Conservation (phyloP, 2,797 vertebrate genomes). For the Hypotaenidia okinawae region DNA sequence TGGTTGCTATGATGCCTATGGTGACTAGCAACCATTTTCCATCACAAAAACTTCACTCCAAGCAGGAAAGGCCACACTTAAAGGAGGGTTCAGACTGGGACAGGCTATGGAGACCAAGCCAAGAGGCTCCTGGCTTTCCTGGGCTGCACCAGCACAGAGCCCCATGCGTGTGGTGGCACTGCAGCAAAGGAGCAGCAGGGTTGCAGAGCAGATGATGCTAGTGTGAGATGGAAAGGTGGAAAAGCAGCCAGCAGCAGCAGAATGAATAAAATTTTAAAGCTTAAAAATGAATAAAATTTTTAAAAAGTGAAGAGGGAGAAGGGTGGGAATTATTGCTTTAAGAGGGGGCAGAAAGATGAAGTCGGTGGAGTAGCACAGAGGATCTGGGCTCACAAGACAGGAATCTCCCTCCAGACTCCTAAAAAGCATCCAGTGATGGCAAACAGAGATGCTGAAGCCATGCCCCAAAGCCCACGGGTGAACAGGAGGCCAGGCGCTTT, state of each 20-base stretch:
- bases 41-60: not conserved
- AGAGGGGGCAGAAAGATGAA: not conserved
- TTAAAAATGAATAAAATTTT: not conserved
- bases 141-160: not conserved
- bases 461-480: not conserved
- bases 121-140: not conserved
- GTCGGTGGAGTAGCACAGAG: not conserved
- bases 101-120: not conserved
- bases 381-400: not conserved
- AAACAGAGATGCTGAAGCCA: not conserved
- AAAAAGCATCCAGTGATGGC: fast-evolving
- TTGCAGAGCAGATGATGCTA: not conserved
- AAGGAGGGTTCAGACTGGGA: not conserved
- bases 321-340: not conserved
- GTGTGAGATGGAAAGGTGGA: not conserved
- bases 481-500: not conserved
- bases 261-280: no score
- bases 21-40: conserved; percentile 1
- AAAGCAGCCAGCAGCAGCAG: not conserved
- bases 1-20: not conserved
- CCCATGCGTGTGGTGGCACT: fast-evolving
- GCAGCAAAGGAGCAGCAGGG: not conserved
- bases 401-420: not conserved
- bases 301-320: not conserved
- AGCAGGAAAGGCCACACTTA: not conserved